These are phyloP conservation scores for Athripsodes cinereus DNA, from an alignment of 2,888 invertebrate genomes.

Conservation along the genomic window DNA sequence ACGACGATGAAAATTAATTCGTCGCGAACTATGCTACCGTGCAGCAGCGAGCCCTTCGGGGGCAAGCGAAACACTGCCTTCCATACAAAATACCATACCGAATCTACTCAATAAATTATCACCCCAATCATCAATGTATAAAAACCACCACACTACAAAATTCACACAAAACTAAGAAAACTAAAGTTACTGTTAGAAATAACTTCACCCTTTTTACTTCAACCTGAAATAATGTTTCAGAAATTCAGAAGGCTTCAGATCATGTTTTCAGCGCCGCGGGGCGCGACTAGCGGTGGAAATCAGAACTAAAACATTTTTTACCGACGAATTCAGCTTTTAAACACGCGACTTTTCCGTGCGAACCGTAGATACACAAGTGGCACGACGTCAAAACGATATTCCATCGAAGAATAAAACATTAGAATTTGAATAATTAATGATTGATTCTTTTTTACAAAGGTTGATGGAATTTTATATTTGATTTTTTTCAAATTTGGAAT, in stretches of 20 bases:
- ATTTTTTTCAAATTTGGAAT: background rate
- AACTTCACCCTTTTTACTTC: background rate
- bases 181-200: background rate
- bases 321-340: constrained; percentile 12
- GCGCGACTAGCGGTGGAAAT: constrained; percentile 19
- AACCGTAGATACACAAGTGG: background rate
- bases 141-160: background rate
- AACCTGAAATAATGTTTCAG: background rate
- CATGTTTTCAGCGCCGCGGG: constrained; percentile 14
- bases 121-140: background rate
- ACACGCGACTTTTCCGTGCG: constrained; percentile 4
- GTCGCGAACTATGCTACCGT: constrained; percentile 12
- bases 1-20: background rate
- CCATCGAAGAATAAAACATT: background rate
- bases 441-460: background rate
- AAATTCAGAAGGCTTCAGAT: background rate
- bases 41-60: constrained; percentile 25
- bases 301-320: constrained; percentile 14
- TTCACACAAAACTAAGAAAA: background rate
- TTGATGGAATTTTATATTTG: background rate
- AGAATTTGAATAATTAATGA: background rate
- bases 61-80: constrained; percentile 21
- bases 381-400: background rate
- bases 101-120: background rate
- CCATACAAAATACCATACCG: background rate